Conservation (phyloP, 1,140 invertebrate genomes). For the Tetraneura akinire region DNA sequence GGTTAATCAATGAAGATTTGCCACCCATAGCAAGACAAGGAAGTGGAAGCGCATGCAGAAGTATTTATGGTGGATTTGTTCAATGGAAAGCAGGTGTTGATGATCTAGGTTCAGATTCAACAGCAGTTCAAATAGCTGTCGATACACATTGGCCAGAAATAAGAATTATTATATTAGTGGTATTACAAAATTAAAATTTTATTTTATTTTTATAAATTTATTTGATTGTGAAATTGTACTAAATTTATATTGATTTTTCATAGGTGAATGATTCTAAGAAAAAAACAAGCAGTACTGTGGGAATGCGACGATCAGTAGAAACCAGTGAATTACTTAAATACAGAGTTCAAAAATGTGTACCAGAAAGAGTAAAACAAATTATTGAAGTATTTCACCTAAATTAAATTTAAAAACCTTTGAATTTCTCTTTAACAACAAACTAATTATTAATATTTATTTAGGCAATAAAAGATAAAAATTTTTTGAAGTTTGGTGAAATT, state of each 20-base stretch:
- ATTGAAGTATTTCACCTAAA: conserved; percentile 59
- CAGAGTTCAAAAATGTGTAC: conserved; percentile 73
- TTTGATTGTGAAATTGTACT: not conserved
- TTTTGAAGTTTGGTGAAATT: conserved; percentile 83
- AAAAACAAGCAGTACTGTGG: conserved; percentile 82
- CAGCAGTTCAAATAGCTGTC: conserved; percentile 75
- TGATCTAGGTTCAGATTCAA: conserved; percentile 77
- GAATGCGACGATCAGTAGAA: conserved; percentile 82
- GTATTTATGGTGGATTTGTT: conserved; percentile 89
- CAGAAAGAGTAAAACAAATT: conserved; percentile 71
- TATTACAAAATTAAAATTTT: conserved; percentile 56
- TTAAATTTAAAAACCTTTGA: not conserved
- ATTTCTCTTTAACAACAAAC: not conserved
- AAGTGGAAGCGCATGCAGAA: conserved; percentile 95
- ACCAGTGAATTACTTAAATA: conserved; percentile 84
- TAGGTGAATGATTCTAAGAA: conserved; percentile 83
- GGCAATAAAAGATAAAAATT: conserved; percentile 82
- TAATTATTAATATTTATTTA: conserved; percentile 55
- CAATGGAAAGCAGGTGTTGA: conserved; percentile 73
- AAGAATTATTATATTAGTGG: conserved; percentile 86
- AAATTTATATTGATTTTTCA: conserved; percentile 51
- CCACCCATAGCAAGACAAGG: conserved; percentile 82
- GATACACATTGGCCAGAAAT: conserved; percentile 88
- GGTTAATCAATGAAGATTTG: conserved; percentile 74
- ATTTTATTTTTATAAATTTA: not conserved